Evolutionary conservation across 2,113 vertebrate species (phyloP).

Genomic region (Spea multiplicata): DNA sequence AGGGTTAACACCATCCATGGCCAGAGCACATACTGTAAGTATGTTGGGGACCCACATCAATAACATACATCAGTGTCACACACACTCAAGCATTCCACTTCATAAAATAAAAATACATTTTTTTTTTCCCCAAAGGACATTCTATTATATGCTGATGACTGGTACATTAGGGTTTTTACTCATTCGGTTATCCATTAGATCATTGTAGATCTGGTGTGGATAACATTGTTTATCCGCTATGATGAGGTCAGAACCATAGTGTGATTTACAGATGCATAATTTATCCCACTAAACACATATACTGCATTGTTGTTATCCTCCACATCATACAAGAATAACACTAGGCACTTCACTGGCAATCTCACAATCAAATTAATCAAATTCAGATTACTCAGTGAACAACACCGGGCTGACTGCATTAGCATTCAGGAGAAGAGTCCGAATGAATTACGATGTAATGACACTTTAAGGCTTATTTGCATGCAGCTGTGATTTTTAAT

Average conservation of each 20-base stretch:
- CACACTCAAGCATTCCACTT: too few species aligned
- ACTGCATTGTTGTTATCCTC: constrained; percentile 31
- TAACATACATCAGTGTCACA: too few species aligned
- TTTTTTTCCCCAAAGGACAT: neutral
- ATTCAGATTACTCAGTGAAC: fast-evolving
- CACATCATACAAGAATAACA: constrained; percentile 8
- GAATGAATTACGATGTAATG: constrained; percentile 48
- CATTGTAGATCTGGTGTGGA: constrained; percentile 19
- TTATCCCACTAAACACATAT: constrained; percentile 10
- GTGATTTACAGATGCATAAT: constrained; percentile 22
- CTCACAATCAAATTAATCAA: constrained; percentile 22
- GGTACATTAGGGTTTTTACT: constrained; percentile 9
- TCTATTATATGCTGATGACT: constrained; percentile 27
- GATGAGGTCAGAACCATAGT: constrained; percentile 14
- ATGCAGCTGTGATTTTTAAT: constrained; percentile 39
- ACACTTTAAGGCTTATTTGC: constrained; percentile 26
- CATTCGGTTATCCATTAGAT: constrained; percentile 21
- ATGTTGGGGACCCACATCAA: too few species aligned
- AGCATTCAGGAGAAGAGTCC: constrained; percentile 19
- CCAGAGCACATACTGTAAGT: too few species aligned
- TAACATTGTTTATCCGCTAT: constrained; percentile 26
- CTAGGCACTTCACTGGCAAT: constrained; percentile 30
- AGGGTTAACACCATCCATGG: too few species aligned
- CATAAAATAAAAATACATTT: neutral
- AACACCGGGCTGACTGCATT: constrained; percentile 45